Evolutionary conservation across 2,113 vertebrate species (phyloP).

Genomic region (Misgurnus anguillicaudatus): DNA sequence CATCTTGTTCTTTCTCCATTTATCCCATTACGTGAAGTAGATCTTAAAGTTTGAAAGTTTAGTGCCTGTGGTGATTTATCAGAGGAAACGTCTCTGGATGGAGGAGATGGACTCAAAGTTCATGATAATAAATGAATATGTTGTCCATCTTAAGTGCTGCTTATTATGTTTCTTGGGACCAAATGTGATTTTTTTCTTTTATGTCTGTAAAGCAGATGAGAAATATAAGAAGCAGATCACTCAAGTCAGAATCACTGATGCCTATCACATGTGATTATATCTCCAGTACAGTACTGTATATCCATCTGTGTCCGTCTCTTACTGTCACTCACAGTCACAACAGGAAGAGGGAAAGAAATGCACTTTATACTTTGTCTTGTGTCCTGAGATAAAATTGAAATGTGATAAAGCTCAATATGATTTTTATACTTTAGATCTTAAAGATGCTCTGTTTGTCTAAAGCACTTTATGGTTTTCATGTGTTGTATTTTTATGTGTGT

Average conservation of each 20-base stretch:
- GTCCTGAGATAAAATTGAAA: not conserved
- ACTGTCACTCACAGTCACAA: not conserved
- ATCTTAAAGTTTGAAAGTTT: slow-evolving; percentile 14
- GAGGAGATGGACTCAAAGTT: slow-evolving; percentile 41
- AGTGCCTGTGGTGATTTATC: slow-evolving; percentile 41
- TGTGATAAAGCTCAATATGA: not conserved
- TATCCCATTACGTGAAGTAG: slow-evolving; percentile 37
- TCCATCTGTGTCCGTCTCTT: slow-evolving; percentile 30
- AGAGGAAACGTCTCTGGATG: slow-evolving; percentile 4
- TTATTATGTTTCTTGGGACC: slow-evolving; percentile 52
- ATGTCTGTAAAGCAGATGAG: slow-evolving; percentile 30
- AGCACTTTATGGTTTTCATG: not conserved
- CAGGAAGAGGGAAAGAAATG: not conserved
- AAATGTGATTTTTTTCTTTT: slow-evolving; percentile 52
- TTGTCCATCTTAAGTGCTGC: slow-evolving; percentile 53
- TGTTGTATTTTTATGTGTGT: not conserved
- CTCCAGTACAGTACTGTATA: slow-evolving; percentile 31
- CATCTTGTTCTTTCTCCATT: slow-evolving; percentile 11
- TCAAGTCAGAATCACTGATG: slow-evolving; percentile 46
- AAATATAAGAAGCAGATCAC: slow-evolving; percentile 47
- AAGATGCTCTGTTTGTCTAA: not conserved
- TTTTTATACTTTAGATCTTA: slow-evolving; percentile 1
- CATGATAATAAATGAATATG: slow-evolving; percentile 54
- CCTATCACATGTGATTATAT: slow-evolving; percentile 48
- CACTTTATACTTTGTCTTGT: slow-evolving; percentile 10